These are phyloP conservation scores for Caenorhabditis angaria DNA, from an alignment of 2,888 invertebrate species.

Conservation along the genomic window DNA sequence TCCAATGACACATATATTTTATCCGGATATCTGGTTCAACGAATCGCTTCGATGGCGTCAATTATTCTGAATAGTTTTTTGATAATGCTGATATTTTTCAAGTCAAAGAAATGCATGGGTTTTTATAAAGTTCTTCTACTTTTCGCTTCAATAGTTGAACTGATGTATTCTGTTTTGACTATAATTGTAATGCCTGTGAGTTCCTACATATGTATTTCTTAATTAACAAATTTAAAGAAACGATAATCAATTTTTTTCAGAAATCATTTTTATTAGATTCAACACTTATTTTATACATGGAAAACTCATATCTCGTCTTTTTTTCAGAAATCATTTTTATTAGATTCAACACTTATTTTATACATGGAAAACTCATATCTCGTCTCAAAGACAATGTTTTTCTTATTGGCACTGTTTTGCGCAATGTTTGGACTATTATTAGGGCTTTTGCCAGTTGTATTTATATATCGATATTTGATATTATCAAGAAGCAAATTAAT, in stretches of 20 bases:
- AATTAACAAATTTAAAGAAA: background rate
- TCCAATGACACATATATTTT: too few species aligned
- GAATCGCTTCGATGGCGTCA: too few species aligned
- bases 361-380: background rate
- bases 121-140: conserved; percentile 19
- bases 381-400: background rate
- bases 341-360: background rate
- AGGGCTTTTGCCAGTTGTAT: conserved; percentile 20
- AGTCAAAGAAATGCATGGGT: conserved; percentile 12
- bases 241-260: too few species aligned
- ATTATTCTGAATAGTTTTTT: too few species aligned
- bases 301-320: background rate
- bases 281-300: background rate
- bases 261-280: background rate
- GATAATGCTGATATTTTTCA: conserved; percentile 14
- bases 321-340: background rate
- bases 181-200: conserved; percentile 6
- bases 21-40: too few species aligned
- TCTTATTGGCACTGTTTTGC: conserved; percentile 3
- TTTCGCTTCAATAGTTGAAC: conserved; percentile 17
- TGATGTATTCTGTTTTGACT: conserved; percentile 13
- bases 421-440: conserved; percentile 15
- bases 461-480: conserved; percentile 20
- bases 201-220: too few species aligned
- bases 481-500: conserved; percentile 7